Conservation (phyloP, 2,113 vertebrate species). For the Apteryx owenii region DNA sequence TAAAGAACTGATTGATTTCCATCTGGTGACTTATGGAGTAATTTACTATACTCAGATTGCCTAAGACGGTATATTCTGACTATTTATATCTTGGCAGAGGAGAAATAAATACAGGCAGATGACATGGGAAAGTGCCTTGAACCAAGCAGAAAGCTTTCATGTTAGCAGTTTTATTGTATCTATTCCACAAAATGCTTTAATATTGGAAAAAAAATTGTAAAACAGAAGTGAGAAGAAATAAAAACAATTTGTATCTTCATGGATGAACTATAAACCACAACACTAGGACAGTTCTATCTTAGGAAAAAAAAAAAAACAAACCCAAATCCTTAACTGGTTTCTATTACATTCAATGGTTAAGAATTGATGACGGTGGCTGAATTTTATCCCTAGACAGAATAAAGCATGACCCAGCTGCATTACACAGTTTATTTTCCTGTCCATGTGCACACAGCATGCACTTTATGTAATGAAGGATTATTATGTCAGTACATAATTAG, state of each 20-base stretch:
- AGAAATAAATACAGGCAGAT: constrained; percentile 30
- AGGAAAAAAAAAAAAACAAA: not conserved
- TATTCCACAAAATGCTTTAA: not conserved
- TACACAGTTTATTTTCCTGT: not conserved
- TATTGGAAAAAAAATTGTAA: not conserved
- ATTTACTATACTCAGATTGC: not conserved
- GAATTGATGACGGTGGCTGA: not conserved
- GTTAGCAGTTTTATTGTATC: not conserved
- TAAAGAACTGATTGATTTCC: not conserved
- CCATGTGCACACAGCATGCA: not conserved
- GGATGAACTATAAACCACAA: not conserved
- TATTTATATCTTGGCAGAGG: not conserved
- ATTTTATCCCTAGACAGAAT: not conserved
- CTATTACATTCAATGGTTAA: not conserved
- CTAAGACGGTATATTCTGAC: not conserved
- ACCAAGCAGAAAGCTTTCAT: not conserved
- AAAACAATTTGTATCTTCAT: not conserved
- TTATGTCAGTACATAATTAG: constrained; percentile 40
- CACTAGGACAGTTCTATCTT: not conserved
- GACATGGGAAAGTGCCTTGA: not conserved
- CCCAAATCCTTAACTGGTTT: not conserved
- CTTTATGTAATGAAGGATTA: constrained; percentile 30
- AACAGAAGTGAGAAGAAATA: not conserved
- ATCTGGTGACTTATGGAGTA: not conserved
- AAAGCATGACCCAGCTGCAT: not conserved